Evolutionary conservation across 2,888 invertebrate genomes (phyloP).

Genomic region (Baccha elongata): DNA sequence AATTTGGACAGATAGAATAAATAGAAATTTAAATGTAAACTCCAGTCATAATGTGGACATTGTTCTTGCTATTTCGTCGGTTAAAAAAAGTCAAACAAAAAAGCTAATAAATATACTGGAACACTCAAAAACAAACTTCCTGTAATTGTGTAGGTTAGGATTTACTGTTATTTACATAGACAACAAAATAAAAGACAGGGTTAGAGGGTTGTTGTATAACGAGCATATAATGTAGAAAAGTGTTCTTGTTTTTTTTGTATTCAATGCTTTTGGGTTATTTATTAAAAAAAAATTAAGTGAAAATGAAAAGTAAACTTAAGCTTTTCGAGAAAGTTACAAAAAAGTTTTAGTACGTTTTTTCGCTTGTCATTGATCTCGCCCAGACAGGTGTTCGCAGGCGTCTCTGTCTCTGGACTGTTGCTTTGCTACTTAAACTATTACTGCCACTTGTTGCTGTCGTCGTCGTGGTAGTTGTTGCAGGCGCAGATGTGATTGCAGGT

Average conservation of each 20-base stretch:
- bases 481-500: conserved; percentile 41
- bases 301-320: conserved; percentile 47
- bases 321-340: conserved; percentile 8
- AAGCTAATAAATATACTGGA: conserved; percentile 18
- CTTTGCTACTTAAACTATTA: conserved; percentile 82
- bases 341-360: conserved; percentile 82
- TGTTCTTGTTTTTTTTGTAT: conserved; percentile 49
- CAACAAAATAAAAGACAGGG: conserved; percentile 24
- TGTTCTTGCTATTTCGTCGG: conserved; percentile 24
- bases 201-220: conserved; percentile 35
- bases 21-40: conserved; percentile 34
- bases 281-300: conserved; percentile 1
- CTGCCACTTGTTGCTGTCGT: conserved; percentile 71
- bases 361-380: conserved; percentile 88
- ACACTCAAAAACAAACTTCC: conserved; percentile 47
- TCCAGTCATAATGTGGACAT: conserved; percentile 67
- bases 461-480: conserved; percentile 29
- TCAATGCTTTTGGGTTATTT: conserved; percentile 58
- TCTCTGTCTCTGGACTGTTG: conserved; percentile 86
- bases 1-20: conserved; percentile 27
- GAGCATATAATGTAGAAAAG: conserved; percentile 65
- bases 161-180: conserved; percentile 55
- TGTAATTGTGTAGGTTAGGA: conserved; percentile 32
- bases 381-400: conserved; percentile 92
- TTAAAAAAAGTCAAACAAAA: conserved; percentile 45